Evolutionary conservation across 1,140 invertebrate species (phyloP), one percentile per base, ranked within the genome.

Genomic region (Neodiprion pinetum): DNA sequence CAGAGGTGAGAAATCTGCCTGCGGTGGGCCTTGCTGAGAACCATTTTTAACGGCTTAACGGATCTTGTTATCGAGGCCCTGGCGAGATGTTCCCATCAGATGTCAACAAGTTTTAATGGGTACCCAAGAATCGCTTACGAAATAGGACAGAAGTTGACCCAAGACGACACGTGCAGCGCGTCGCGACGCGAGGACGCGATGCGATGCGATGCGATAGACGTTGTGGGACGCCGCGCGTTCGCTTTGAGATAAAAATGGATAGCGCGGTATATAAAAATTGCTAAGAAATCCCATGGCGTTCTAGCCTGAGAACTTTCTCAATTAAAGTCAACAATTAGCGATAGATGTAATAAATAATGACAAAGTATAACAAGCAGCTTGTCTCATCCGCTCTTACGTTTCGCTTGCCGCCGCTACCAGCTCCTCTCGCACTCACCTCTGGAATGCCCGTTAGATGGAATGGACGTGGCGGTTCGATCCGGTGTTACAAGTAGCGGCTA

Each of bases 291-390:
- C 72, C 21, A 70, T 79, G 74, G 11, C 11, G 70, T 47, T 69
- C n/a, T 74, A 82, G 84, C 83, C 83, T 86, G 85, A 86, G 84
- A 86, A 86, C 83, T 82, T 85, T 74, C 80, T 86, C 85, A 86
- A 86, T 86, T 86, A 86, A 81, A 78, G 79, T 77, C 74, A 85
- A 86, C 82, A 86, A 86, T 86, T 85, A 86, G 82, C 53, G 53
- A 61, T 61, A 17, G 53, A 61, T 61, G 53, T 61, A 61, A 61
- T 61, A 61, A 61, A 61, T 61, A 61, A 61, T 61, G 53, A 61
- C 53, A 61, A 61, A 61, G 53, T 61, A 61, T 40, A 40, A 40
- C 53, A 61, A 61, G 53, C 53, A 17, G 53, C 53, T 61, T 61
- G 11, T 40, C 28, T 40, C 28, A 1, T 40, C 28, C 28, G 28